Conservation (phyloP, 2,797 vertebrate species). For the Philypnodon macrostomus region DNA sequence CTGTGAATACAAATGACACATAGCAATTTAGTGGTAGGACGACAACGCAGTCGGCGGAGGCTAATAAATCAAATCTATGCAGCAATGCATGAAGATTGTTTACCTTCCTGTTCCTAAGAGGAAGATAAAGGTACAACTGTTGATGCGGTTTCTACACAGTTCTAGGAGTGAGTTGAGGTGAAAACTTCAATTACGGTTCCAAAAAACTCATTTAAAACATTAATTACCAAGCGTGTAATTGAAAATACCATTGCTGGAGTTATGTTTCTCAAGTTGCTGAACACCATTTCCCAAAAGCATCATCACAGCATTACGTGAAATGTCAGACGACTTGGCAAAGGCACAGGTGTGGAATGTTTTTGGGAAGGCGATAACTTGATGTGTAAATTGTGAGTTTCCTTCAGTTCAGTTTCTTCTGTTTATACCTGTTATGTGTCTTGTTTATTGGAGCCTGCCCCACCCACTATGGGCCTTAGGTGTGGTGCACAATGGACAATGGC, state of each 20-base stretch:
- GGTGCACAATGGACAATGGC: too few species aligned
- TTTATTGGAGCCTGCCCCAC: too few species aligned
- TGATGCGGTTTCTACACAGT: slow-evolving; percentile 21
- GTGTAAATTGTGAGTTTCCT: not conserved
- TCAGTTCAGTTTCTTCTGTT: too few species aligned
- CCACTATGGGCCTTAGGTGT: too few species aligned
- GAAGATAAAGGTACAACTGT: slow-evolving; percentile 35
- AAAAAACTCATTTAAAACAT: slow-evolving; percentile 10
- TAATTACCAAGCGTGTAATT: slow-evolving; percentile 7
- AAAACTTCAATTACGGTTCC: slow-evolving; percentile 1
- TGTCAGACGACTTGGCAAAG: not conserved
- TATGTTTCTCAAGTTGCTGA: not conserved
- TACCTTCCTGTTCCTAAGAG: slow-evolving; percentile 41
- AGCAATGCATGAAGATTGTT: slow-evolving; percentile 42
- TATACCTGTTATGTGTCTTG: too few species aligned
- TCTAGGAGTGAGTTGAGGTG: slow-evolving; percentile 2
- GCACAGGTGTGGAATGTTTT: not conserved
- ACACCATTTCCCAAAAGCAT: slow-evolving; percentile 6
- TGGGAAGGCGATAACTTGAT: not conserved
- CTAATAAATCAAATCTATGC: slow-evolving; percentile 59
- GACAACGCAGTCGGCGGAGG: slow-evolving; percentile 34
- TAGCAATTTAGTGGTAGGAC: slow-evolving; percentile 28
- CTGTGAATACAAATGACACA: slow-evolving; percentile 45
- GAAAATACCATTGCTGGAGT: not conserved
- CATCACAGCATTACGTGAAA: not conserved